These are phyloP conservation scores for Motacilla tschutschensis DNA, from an alignment of 2,113 vertebrate genomes.

Conservation along the genomic window DNA sequence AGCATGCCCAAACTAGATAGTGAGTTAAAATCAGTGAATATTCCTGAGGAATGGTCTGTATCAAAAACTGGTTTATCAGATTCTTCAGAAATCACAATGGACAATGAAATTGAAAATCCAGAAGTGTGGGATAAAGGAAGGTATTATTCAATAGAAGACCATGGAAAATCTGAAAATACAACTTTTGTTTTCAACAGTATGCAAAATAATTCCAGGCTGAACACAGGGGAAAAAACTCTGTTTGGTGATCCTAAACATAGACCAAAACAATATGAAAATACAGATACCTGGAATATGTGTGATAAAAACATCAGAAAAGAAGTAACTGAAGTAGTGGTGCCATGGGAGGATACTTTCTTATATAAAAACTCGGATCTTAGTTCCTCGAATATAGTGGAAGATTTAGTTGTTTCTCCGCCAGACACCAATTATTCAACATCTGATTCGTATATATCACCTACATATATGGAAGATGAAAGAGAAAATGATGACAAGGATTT, in stretches of 20 bases:
- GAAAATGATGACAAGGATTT: constrained; percentile 53
- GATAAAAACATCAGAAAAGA: constrained; percentile 60
- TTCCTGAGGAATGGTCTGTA: constrained; percentile 44
- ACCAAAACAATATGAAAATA: constrained; percentile 43
- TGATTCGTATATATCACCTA: constrained; percentile 77
- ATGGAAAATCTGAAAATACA: constrained; percentile 7
- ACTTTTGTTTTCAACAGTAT: constrained; percentile 25
- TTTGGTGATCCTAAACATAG: background rate
- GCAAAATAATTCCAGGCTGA: constrained; percentile 34
- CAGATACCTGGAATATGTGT: constrained; percentile 61
- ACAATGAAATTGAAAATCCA: constrained; percentile 13
- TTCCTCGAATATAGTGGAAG: constrained; percentile 60
- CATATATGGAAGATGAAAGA: constrained; percentile 65
- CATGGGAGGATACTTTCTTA: constrained; percentile 75
- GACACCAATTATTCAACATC: constrained; percentile 81
- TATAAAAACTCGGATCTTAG: constrained; percentile 68
- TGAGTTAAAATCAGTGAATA: constrained; percentile 22
- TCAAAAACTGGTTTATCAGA: constrained; percentile 53
- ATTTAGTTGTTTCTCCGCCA: constrained; percentile 71
- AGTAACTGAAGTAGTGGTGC: constrained; percentile 48
- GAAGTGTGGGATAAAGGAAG: constrained; percentile 40
- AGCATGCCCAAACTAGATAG: constrained; percentile 25
- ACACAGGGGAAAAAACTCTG: background rate
- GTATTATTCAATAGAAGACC: background rate
- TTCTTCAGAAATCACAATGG: constrained; percentile 36